phyloP scores from a whole-genome alignment of 2,113 vertebrate genomes.

The Neomonachus schauinslandi region DNA sequence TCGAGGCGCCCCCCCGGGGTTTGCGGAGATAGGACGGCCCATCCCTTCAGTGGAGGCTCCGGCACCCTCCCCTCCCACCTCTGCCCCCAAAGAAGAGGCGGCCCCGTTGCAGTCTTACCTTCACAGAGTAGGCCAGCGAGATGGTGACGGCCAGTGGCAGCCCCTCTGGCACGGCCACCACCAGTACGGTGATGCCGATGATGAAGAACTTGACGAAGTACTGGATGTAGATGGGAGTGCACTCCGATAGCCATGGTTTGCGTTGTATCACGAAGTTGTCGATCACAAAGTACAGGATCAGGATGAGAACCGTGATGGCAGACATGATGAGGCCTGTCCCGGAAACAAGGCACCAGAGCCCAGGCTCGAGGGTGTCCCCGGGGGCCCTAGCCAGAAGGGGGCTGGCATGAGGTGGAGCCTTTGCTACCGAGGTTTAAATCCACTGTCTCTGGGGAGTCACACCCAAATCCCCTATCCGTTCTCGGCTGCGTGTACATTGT shows the following conservation, averaged over 20 bases:
- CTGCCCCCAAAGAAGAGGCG: not conserved
- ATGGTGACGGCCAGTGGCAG: constrained; percentile 97
- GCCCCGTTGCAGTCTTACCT: constrained; percentile 85
- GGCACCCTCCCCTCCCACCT: not conserved
- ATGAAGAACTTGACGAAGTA: constrained; percentile 99
- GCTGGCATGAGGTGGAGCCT: not conserved
- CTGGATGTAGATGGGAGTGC: constrained; percentile 97
- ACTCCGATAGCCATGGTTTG: constrained; percentile 91
- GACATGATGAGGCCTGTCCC: constrained; percentile 96
- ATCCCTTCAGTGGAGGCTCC: not conserved
- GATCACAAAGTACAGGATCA: constrained; percentile 97
- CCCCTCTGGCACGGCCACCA: constrained; percentile 97
- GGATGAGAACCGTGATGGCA: constrained; percentile 94
- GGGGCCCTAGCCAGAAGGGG: not conserved
- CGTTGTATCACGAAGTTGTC: constrained; percentile 92
- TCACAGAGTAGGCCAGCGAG: constrained; percentile 97
- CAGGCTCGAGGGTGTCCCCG: not conserved
- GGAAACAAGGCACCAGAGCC: not conserved
- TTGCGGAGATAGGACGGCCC: not conserved
- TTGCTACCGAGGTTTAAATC: not conserved
- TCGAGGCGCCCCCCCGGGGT: not conserved
- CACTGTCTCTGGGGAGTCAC: not conserved
- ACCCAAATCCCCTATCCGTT: not conserved
- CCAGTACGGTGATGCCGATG: constrained; percentile 96
- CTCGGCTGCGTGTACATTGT: not conserved